Percentiles rank a stretch among this genome's conserved stretches.
phyloP scores from a whole-genome alignment of 1,140 invertebrate species.

The Lepidurus packardi region DNA sequence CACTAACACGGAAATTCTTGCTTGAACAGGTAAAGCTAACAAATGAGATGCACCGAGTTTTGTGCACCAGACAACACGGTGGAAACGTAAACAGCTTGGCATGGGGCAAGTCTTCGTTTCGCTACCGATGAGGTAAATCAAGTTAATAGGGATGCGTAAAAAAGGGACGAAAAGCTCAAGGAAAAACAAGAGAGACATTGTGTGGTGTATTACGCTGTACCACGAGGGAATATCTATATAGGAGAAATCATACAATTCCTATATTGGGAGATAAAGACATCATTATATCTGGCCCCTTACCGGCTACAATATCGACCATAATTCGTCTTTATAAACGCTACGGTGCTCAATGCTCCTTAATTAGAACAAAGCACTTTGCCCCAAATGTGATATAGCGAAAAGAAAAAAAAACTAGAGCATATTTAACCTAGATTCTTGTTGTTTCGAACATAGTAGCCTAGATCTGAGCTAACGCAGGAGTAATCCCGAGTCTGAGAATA shows the following conservation, averaged over 20 bases:
- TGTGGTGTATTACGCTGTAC: not conserved
- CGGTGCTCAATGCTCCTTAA: slow-evolving; percentile 2
- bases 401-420: not conserved
- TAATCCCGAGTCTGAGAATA: not conserved
- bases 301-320: not conserved
- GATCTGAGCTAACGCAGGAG: too few relatives aligned
- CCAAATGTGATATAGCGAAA: not conserved
- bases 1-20: not conserved
- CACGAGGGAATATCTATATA: not conserved
- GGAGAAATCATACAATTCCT: not conserved
- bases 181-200: not conserved
- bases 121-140: not conserved
- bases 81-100: not conserved
- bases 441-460: not conserved
- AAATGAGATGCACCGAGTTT: not conserved
- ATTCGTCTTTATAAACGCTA: not conserved
- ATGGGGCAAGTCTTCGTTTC: not conserved
- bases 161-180: not conserved
- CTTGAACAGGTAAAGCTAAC: not conserved
- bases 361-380: not conserved
- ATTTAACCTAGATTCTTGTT: not conserved
- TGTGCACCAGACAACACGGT: not conserved
- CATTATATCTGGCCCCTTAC: not conserved
- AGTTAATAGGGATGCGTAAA: not conserved
- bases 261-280: not conserved